Conservation (phyloP, 1,140 invertebrate species). For the Nilaparvata lugens region DNA sequence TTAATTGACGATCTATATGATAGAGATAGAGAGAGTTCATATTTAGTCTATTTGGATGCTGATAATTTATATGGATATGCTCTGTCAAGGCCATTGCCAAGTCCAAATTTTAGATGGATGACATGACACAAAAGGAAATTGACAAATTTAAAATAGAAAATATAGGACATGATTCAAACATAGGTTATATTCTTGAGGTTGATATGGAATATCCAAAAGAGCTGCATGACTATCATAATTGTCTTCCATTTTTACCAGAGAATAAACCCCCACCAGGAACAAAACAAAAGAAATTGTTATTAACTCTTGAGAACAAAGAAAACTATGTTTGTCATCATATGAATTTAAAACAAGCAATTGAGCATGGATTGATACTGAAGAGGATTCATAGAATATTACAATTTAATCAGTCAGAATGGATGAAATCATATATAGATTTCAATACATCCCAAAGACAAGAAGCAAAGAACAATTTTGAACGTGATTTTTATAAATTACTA, state of each 20-base stretch:
- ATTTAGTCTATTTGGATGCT: too few relatives aligned
- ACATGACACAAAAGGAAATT: too few relatives aligned
- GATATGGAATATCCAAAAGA: too few relatives aligned
- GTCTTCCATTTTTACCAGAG: conserved; percentile 39
- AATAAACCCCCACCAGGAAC: too few relatives aligned
- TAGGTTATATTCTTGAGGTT: conserved; percentile 45
- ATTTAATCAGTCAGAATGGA: conserved; percentile 31
- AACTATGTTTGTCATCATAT: too few relatives aligned
- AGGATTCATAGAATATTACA: conserved; percentile 31
- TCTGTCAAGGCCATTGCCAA: too few relatives aligned
- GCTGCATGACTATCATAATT: conserved; percentile 40
- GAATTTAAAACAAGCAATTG: conserved; percentile 17
- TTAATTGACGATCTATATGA: too few relatives aligned
- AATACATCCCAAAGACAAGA: conserved; percentile 26
- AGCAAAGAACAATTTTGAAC: conserved; percentile 31
- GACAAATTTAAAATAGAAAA: too few relatives aligned
- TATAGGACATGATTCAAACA: conserved; percentile 29
- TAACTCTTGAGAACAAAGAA: too few relatives aligned
- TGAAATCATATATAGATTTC: conserved; percentile 30
- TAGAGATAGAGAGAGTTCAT: too few relatives aligned
- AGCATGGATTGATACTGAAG: conserved; percentile 27
- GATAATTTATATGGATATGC: too few relatives aligned
- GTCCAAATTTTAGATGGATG: too few relatives aligned
- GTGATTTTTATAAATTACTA: conserved; percentile 33
- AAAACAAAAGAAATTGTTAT: conserved; percentile 12